A percentile compares a stretch with the other conserved stretches of the same genome.
Conservation (phyloP, 2,888 invertebrate species). For the Cephus sareptanus region DNA sequence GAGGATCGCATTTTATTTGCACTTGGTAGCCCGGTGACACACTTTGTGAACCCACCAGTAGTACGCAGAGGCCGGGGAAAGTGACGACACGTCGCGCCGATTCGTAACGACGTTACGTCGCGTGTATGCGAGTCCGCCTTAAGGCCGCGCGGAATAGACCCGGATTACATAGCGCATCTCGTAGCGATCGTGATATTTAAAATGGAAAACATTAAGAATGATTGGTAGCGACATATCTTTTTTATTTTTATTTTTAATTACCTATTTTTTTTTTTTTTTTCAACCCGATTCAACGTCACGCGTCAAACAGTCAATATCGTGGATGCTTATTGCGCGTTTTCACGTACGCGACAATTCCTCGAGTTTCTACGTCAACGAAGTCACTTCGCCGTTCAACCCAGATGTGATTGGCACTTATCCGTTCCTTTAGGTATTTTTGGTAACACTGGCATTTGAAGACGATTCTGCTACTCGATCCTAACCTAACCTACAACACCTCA, state of each 20-base stretch:
- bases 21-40: slow-evolving; percentile 52
- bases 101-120: slow-evolving; percentile 49
- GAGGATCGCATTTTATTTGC: slow-evolving; percentile 49
- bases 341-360: background rate
- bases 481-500: background rate
- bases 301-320: background rate
- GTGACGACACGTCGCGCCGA: slow-evolving; percentile 45
- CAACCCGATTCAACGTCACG: background rate
- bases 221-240: background rate
- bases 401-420: background rate
- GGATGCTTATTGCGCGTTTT: background rate
- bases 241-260: background rate
- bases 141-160: slow-evolving; percentile 9
- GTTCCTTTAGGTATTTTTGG: background rate
- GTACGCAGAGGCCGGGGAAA: slow-evolving; percentile 42
- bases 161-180: slow-evolving; percentile 15
- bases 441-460: background rate
- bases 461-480: background rate
- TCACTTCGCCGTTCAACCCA: background rate
- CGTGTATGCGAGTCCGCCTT: slow-evolving; percentile 26
- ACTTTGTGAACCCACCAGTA: slow-evolving; percentile 37
- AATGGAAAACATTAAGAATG: background rate
- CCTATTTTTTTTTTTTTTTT: too few species aligned
- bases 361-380: background rate
- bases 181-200: slow-evolving; percentile 26